Conservation (phyloP, 2,113 vertebrate genomes). For the Gymnarchus niloticus region DNA sequence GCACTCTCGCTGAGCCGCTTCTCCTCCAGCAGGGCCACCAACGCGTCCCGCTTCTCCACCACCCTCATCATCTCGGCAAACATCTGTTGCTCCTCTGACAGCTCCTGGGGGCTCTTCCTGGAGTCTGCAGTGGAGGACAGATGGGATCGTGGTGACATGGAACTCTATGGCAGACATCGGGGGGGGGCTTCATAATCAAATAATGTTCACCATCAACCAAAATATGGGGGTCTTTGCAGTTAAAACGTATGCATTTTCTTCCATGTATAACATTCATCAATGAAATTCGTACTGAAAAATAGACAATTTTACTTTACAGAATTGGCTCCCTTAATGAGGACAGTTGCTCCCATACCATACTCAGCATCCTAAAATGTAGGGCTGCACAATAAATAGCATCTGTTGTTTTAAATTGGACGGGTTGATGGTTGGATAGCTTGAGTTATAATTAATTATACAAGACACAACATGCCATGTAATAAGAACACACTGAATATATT, state of each 20-base stretch:
- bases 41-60: conserved; percentile 74
- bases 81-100: conserved; percentile 68
- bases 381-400: not conserved
- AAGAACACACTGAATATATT: not conserved
- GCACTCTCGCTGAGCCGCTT: conserved; percentile 73
- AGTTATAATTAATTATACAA: conserved; percentile 11
- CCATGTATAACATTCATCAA: not conserved
- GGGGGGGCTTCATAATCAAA: not conserved
- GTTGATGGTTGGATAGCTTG: not conserved
- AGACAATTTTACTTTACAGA: not conserved
- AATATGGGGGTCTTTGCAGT: not conserved
- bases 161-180: not conserved
- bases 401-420: not conserved
- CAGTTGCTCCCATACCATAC: not conserved
- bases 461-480: not conserved
- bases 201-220: not conserved
- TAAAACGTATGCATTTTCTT: not conserved
- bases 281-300: not conserved
- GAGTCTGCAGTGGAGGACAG: conserved; percentile 57
- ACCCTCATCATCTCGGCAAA: conserved; percentile 78
- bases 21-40: conserved; percentile 75
- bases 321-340: not conserved
- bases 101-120: conserved; percentile 66
- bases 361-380: not conserved
- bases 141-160: not conserved